Evolutionary conservation across 2,888 invertebrate genomes (phyloP), one percentile per base, ranked within the genome.

Genomic region (Lucinisca nassula): DNA sequence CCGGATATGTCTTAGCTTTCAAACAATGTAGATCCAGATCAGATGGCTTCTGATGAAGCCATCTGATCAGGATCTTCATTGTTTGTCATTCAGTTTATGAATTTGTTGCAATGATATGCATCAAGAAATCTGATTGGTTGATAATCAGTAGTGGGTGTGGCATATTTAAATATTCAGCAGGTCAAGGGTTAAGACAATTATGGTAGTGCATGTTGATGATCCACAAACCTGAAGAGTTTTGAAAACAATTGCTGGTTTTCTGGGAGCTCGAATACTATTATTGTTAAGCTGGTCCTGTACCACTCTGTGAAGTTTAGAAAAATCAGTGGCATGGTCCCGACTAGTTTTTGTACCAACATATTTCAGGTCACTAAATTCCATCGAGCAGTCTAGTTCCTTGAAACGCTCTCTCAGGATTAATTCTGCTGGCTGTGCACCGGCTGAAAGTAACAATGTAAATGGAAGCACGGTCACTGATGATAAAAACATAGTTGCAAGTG

Each of bases 141-240:
- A n/a, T n/a, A n/a, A n/a, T n/a, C n/a, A n/a, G n/a, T n/a, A n/a
- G n/a, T n/a, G n/a, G n/a, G n/a, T n/a, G n/a, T n/a, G n/a, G n/a
- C n/a, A n/a, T n/a, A n/a, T n/a, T n/a, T n/a, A n/a, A n/a, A n/a
- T n/a, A n/a, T n/a, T n/a, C n/a, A n/a, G n/a, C n/a, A n/a, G n/a
- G n/a, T n/a, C n/a, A n/a, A n/a, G n/a, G n/a, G n/a, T n/a, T n/a
- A n/a, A n/a, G n/a, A n/a, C n/a, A n/a, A n/a, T n/a, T n/a, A n/a
- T n/a, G n/a, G n/a, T n/a, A n/a, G n/a, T n/a, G n/a, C n/a, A n/a
- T n/a, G n/a, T n/a, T n/a, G n/a, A n/a, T n/a, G n/a, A n/a, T n/a
- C n/a, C n/a, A n/a, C n/a, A n/a, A n/a, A 97, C 97, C 96, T 97
- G 97, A 82, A 98, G 96, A 2, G 97, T 97, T 83, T 97, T 97